Evolutionary conservation across 1,140 invertebrate species (phyloP), one percentile per base, ranked within the genome.

Genomic region (Drosophila aff.): DNA sequence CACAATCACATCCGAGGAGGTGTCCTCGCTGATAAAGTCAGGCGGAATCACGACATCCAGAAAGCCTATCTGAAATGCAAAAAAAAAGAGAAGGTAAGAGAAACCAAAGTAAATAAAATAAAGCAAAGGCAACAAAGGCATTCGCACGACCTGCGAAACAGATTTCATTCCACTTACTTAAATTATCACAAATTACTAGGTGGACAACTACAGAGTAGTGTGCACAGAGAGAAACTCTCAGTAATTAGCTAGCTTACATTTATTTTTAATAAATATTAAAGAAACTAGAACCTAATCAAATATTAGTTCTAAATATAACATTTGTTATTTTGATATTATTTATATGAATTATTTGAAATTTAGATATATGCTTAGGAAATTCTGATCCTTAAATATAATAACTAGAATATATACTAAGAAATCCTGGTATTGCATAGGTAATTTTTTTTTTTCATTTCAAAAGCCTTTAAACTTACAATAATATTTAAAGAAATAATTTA

Each of bases 11-110:
- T 98, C 97, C 5, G 96, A 95, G 78, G 96, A 96, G 13, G 96
- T 97, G 80, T 97, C 96, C 79, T 97, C 96, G 18, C 95, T 92
- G 40, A 97, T 94, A 85, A 98, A 97, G 91, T 97, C 97, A 10
- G 97, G 97, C 10, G 97, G 96, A 79, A 97, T 96, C 18, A 97
- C 96, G 18, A 98, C 96, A 50, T 97, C 96, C 77, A 98, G 93
- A 82, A 95, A 95, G 13, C 96, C 96, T 93, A 97, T 96, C 96
- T 97, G 93, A 94, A 93, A 76, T 41, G 23, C 21, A 93, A 93
- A 79, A 52, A 38, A n/a, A 23, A 10, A 2, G 15, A 50, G 26
- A 31, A 50, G 16, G 26, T 28, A 46, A 58, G 18, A 16, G n/a
- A 9, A 26, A 36, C 4, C 16, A 15, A 58, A 72, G 18, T 18